Base-by-base conservation (phyloP, 2,888 invertebrate genomes). In the Cryptus viduatorius region DNA sequence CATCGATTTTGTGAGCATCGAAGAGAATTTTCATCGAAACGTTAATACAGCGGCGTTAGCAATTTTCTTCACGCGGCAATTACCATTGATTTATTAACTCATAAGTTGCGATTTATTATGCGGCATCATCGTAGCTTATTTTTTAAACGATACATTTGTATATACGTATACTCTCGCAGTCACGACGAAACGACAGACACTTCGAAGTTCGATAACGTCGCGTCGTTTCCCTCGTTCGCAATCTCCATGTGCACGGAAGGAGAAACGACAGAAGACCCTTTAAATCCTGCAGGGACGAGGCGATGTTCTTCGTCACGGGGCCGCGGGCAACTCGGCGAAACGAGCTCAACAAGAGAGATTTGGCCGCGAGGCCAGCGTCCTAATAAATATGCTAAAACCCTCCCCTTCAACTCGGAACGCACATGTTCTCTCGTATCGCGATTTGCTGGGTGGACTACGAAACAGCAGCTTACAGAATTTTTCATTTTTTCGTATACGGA, bases 301-400 rank as follows among this genome's bases (percentile, higher is more conserved):
- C 37, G 59, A 59, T 59, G 24, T 72, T 73, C n/a, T 29, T 29
- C 48, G 59, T n/a, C 44, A 1, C 59, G 14, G 46, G 19, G 19
- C 56, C 71, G 19, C 37, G 42, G 71, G 19, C 24, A 31, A 59
- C 59, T 59, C 56, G 24, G 50, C 16, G 50, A 50, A 76, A 65
- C 50, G 76, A 65, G 76, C 42, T 50, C 65, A 8, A n/a, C 65
- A 61, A 50, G 65, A 65, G 65, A 65, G 56, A 76, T 65, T 37
- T 42, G 37, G 42, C 50, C 65, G 16, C n/a, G n/a, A 50, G 14
- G 42, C 46, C 37, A 42, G 42, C 37, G 42, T 76, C 31, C 76
- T 56, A 65, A 67, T 67, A 65, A 67, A 67, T 76, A 73, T 73
- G 72, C 72, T 73, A 73, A 73, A 73, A 44, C 29, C 61, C 72